phyloP scores from a whole-genome alignment of 2,113 vertebrate genomes.

The Vombatus ursinus region DNA sequence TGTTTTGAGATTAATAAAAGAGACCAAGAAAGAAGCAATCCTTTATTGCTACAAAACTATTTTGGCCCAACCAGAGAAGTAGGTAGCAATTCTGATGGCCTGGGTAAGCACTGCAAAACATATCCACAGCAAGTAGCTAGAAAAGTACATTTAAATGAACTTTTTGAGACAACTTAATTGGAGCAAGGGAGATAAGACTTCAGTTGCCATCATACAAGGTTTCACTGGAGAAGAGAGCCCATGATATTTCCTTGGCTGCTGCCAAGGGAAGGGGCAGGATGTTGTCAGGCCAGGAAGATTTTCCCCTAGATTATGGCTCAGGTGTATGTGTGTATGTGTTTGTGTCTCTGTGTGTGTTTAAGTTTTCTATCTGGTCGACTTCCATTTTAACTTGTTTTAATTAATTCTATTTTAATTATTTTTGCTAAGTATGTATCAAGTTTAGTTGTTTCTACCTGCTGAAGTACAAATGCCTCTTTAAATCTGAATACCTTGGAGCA shows the following conservation, averaged over 20 bases:
- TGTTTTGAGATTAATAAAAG: not conserved
- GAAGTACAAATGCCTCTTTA: not conserved
- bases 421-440: not conserved
- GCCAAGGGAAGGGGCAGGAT: not conserved
- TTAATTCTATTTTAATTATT: not conserved
- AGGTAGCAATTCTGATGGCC: not conserved
- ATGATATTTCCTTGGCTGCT: not conserved
- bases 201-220: not conserved
- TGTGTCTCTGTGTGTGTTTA: not conserved
- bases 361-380: not conserved
- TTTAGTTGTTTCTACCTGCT: not conserved
- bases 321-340: not conserved
- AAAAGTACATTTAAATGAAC: not conserved
- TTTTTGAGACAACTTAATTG: not conserved
- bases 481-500: not conserved
- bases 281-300: not conserved
- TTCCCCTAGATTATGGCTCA: not conserved
- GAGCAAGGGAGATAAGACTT: not conserved
- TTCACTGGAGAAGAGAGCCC: not conserved
- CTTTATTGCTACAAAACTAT: not conserved
- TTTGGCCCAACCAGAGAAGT: not conserved
- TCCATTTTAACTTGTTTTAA: not conserved
- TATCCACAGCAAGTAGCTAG: not conserved
- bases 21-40: not conserved
- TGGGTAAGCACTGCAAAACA: not conserved